These are phyloP conservation scores for Drosophila pandora DNA, from an alignment of 1,140 invertebrate genomes.

Conservation along the genomic window DNA sequence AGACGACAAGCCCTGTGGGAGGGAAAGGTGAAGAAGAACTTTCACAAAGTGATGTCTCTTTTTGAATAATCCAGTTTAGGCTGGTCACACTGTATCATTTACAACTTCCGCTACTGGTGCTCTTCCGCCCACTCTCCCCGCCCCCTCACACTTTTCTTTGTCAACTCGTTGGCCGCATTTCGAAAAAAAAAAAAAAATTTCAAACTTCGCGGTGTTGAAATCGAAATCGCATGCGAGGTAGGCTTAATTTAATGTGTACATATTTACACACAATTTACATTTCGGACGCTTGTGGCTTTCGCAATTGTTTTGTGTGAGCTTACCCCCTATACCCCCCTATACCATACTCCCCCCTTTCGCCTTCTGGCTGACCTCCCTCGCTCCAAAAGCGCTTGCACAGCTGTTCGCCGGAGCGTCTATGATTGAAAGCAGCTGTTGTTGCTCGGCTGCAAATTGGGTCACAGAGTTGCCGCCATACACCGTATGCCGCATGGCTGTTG, in stretches of 20 bases:
- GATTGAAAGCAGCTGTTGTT: slow-evolving; percentile 50
- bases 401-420: slow-evolving; percentile 54
- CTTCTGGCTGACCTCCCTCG: slow-evolving; percentile 40
- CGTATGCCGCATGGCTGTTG: slow-evolving; percentile 17
- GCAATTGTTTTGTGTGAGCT: slow-evolving; percentile 39
- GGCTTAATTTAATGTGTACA: slow-evolving; percentile 61
- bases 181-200: slow-evolving; percentile 27
- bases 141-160: slow-evolving; percentile 45
- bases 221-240: slow-evolving; percentile 53
- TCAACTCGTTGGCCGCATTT: slow-evolving; percentile 55
- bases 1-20: slow-evolving; percentile 28
- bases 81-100: not conserved
- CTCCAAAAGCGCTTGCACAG: slow-evolving; percentile 52
- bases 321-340: not conserved
- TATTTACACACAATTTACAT: slow-evolving; percentile 56
- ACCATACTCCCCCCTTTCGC: not conserved
- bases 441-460: slow-evolving; percentile 68
- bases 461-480: slow-evolving; percentile 55
- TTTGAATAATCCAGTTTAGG: not conserved
- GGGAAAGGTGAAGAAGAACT: slow-evolving; percentile 16
- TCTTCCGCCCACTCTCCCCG: not conserved
- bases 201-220: slow-evolving; percentile 54
- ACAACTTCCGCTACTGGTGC: slow-evolving; percentile 58
- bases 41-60: slow-evolving; percentile 35
- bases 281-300: slow-evolving; percentile 49